Conservation (phyloP, 2,888 invertebrate species). For the Sinopyrophorus schimmeli region DNA sequence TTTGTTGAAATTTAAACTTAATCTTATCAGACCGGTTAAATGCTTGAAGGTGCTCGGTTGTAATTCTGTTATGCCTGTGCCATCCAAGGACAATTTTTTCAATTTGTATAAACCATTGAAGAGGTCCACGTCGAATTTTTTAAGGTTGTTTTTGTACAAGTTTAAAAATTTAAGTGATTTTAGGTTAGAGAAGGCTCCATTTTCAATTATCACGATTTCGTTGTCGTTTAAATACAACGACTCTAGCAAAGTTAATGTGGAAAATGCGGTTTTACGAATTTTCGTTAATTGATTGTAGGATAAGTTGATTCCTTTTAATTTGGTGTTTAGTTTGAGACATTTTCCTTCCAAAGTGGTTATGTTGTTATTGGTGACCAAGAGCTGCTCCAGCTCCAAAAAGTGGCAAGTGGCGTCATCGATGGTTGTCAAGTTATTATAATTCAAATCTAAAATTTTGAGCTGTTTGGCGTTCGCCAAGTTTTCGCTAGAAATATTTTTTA, state of each 20-base stretch:
- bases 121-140: neutral
- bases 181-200: constrained; percentile 38
- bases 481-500: constrained; percentile 34
- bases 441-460: neutral
- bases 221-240: constrained; percentile 50
- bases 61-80: neutral
- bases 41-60: constrained; percentile 2
- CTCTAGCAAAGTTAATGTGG: constrained; percentile 44
- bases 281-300: neutral
- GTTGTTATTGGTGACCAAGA: constrained; percentile 43
- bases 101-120: neutral
- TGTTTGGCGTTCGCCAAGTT: neutral
- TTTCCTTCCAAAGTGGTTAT: constrained; percentile 47
- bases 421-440: neutral
- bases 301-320: neutral
- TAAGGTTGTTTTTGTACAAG: neutral
- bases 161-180: neutral
- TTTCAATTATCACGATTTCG: constrained; percentile 48
- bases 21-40: neutral
- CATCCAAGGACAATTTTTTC: constrained; percentile 7
- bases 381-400: neutral
- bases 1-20: constrained; percentile 12
- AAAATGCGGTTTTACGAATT: neutral
- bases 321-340: neutral
- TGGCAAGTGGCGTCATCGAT: neutral